phyloP scores from a whole-genome alignment of 2,113 vertebrate genomes.

The Cochlearius cochlearius region DNA sequence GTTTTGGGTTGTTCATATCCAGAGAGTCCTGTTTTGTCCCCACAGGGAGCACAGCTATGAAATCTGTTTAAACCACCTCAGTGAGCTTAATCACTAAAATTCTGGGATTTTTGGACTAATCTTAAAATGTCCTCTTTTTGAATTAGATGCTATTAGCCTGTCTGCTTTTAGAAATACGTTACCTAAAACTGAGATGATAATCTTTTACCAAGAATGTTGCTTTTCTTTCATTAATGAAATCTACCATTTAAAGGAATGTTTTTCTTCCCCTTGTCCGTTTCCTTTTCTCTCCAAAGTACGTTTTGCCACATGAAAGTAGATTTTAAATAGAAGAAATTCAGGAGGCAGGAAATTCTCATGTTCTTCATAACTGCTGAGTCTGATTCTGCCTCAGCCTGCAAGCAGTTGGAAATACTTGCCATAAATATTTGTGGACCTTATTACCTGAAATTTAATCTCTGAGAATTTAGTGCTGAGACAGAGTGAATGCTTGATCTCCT shows the following conservation, averaged over 20 bases:
- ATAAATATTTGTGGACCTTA: not conserved
- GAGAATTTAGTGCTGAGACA: not conserved
- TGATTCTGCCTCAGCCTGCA: not conserved
- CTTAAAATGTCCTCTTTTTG: not conserved
- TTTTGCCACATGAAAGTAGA: not conserved
- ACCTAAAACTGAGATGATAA: not conserved
- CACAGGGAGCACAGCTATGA: not conserved
- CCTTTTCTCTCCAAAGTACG: not conserved
- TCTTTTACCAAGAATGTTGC: not conserved
- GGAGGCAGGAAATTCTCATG: not conserved
- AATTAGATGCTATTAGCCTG: not conserved
- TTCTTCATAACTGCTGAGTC: not conserved
- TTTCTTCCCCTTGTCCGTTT: not conserved
- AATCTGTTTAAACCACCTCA: not conserved
- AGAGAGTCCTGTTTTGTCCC: not conserved
- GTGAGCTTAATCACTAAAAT: not conserved
- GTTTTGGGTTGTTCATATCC: not conserved
- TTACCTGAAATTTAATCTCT: not conserved
- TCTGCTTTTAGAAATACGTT: not conserved
- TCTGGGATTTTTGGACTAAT: not conserved
- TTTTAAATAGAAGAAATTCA: not conserved
- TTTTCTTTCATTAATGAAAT: not conserved
- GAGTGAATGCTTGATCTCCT: not conserved
- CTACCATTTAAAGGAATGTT: not conserved
- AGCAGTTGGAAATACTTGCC: not conserved